Conservation (phyloP, 2,113 vertebrate species). For the Cyprinus carpio region DNA sequence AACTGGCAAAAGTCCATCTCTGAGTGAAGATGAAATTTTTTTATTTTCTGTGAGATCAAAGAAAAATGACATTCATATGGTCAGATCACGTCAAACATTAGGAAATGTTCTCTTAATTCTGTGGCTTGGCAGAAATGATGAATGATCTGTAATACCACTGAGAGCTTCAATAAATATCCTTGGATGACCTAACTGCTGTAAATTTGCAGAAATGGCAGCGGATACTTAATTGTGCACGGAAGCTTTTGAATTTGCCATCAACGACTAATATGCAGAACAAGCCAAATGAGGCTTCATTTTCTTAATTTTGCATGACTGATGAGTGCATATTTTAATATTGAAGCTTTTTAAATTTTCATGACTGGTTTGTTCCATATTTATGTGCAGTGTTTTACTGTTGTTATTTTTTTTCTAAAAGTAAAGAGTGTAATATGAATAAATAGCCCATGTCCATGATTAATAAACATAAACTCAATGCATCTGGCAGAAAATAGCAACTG, state of each 20-base stretch:
- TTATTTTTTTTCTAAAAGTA: not conserved
- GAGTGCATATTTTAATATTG: conserved; percentile 19
- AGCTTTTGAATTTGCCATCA: conserved; percentile 26
- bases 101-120: not conserved
- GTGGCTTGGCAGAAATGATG: not conserved
- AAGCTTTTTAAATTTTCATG: conserved; percentile 39
- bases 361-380: not conserved
- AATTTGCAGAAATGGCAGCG: not conserved
- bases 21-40: not conserved
- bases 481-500: not conserved
- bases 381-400: not conserved
- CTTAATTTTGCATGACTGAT: conserved; percentile 18
- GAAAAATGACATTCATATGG: not conserved
- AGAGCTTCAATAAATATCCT: not conserved
- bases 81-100: not conserved
- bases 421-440: not conserved
- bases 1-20: not conserved
- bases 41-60: not conserved
- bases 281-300: conserved; percentile 20
- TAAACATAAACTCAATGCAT: not conserved
- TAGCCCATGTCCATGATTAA: not conserved
- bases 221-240: conserved; percentile 32
- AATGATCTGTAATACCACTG: not conserved
- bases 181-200: not conserved
- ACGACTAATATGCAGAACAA: conserved; percentile 34